Evolutionary conservation across 2,888 invertebrate genomes (phyloP), one percentile per base, ranked within the genome.

Genomic region (Schizotus pectinicornis): DNA sequence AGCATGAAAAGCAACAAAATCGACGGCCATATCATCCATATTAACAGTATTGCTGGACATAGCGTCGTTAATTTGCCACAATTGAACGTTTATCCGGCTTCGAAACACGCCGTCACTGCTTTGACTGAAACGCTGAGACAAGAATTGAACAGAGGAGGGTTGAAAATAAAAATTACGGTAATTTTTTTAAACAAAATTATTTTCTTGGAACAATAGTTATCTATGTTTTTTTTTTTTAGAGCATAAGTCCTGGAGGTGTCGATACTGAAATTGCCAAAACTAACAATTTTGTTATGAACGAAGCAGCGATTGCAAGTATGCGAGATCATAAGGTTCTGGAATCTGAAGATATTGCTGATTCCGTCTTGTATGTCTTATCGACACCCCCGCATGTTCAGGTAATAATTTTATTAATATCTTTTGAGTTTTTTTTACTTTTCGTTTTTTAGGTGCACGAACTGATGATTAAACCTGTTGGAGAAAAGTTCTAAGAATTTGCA

Each of bases 241-340:
- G 67, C 47, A 42, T 70, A 22, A 70, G 70, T 56, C 70, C 70
- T 14, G 70, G 68, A 2, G 9, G 53, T 6, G 64, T 64, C n/a
- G 53, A 60, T 11, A 65, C 66, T 9, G 62, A 64, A 42, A 38
- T 67, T 7, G 32, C 37, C 3, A 7, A n/a, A 13, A 12, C 46
- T 2, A 41, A 53, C n/a, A 31, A 37, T 22, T 3, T 22, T 13
- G 8, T 31, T 3, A n/a, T 47, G 1, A 31, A 22, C 5, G 5
- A 22, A 2, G 22, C 2, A 22, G 5, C 5, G 2, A 5, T 5
- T 22, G 22, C 2, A 5, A 22, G 2, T 22, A 22, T 22, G 22
- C 2, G 50, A 8, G 12, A 51, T 6, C 11, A 45, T 6, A 49
- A 51, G 5, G 48, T 54, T 36, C 41, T 70, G 6, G 14, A 62